Percentiles rank a stretch among this genome's conserved stretches.
These are phyloP conservation scores for Cacajao melanocephalus DNA, from an alignment of 2,797 vertebrate genomes.

Conservation along the genomic window DNA sequence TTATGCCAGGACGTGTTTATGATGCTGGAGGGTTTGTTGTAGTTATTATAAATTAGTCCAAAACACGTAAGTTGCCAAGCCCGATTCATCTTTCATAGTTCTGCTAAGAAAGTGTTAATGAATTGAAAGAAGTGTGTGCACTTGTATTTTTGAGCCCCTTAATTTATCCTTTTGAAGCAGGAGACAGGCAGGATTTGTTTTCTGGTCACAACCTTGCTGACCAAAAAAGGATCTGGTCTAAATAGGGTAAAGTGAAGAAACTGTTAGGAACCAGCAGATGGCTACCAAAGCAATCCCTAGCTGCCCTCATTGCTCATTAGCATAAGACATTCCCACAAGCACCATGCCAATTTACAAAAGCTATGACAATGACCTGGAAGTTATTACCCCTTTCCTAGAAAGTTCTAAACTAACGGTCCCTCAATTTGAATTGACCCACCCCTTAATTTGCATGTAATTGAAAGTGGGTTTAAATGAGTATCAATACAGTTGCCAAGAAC, in stretches of 20 bases:
- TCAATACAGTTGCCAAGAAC: neutral
- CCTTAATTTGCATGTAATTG: neutral
- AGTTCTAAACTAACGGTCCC: neutral
- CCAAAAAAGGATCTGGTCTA: neutral
- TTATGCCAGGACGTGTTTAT: neutral
- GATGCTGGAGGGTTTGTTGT: neutral
- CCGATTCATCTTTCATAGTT: neutral
- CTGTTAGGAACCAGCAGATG: neutral
- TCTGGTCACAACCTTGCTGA: neutral
- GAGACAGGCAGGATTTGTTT: neutral
- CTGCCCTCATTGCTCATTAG: neutral
- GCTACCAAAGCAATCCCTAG: neutral
- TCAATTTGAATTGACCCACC: neutral
- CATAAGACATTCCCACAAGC: neutral
- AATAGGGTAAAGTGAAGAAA: neutral
- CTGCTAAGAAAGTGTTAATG: neutral
- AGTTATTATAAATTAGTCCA: neutral
- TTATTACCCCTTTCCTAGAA: neutral
- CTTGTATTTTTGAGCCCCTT: neutral
- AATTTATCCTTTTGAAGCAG: constrained; percentile 23
- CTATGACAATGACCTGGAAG: neutral
- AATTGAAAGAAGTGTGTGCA: neutral
- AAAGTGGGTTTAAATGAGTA: neutral
- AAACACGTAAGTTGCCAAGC: neutral
- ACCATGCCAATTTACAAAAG: neutral